Evolutionary conservation across 2,888 invertebrate genomes (phyloP).

Genomic region (Prenolepis imparis): DNA sequence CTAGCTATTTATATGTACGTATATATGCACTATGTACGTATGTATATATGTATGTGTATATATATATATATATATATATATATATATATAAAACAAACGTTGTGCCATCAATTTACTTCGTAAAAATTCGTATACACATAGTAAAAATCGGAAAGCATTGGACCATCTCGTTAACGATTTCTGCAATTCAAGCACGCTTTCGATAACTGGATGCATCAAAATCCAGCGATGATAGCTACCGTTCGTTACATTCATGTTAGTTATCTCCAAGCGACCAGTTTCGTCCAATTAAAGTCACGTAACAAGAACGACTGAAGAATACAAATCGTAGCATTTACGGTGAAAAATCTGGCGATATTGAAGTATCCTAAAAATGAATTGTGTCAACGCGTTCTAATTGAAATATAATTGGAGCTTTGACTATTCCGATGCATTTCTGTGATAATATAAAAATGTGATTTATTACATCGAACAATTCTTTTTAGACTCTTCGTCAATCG

Average conservation of each 20-base stretch:
- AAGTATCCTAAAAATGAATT: background rate
- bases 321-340: conserved; percentile 42
- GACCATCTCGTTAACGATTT: conserved; percentile 46
- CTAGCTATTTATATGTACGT: background rate
- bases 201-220: conserved; percentile 44
- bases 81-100: background rate
- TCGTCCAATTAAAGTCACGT: conserved; percentile 65
- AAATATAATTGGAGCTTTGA: conserved; percentile 17
- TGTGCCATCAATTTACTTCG: conserved; percentile 16
- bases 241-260: conserved; percentile 41
- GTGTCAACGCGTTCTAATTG: background rate
- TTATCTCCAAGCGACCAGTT: conserved; percentile 55
- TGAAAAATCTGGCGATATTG: conserved; percentile 24
- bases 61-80: background rate
- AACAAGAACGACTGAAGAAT: conserved; percentile 48
- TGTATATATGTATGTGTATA: background rate
- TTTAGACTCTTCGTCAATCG: background rate
- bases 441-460: background rate
- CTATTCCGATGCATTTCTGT: background rate
- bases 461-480: background rate
- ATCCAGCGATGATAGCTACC: conserved; percentile 12
- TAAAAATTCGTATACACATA: background rate
- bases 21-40: too few relatives aligned
- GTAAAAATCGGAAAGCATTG: conserved; percentile 32
- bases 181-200: conserved; percentile 44